phyloP scores from a whole-genome alignment of 2,797 vertebrate genomes.

The Muraenolepis orangiensis region DNA sequence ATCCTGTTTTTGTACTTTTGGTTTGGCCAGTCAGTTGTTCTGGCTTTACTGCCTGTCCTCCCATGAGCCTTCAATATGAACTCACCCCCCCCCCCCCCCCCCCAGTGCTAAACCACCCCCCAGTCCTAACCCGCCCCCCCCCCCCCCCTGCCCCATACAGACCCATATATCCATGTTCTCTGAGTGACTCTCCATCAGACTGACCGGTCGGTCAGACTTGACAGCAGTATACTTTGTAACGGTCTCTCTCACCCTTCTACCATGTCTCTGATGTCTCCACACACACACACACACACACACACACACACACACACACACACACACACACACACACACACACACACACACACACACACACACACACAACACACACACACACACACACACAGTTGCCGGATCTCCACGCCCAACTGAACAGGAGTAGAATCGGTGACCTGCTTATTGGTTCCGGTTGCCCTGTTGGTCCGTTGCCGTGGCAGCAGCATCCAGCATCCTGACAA shows the following conservation, averaged over 20 bases:
- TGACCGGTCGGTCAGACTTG: not conserved
- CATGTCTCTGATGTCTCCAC: not conserved
- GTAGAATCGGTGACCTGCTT: not conserved
- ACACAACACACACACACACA: no score
- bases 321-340: no score
- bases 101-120: not conserved
- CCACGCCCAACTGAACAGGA: not conserved
- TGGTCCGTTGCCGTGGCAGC: conserved; percentile 25
- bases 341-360: no score
- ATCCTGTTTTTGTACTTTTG: no score
- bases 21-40: no score
- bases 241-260: no score
- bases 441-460: conserved; percentile 17
- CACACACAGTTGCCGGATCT: not conserved
- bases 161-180: not conserved
- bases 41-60: no score
- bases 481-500: conserved; percentile 29
- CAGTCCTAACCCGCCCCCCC: not conserved
- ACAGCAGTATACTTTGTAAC: not conserved
- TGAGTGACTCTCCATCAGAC: not conserved
- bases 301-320: no score
- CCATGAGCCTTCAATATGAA: no score
- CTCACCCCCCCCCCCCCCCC: no score
- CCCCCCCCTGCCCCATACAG: no score
- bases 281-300: no score